Conservation (phyloP, 2,888 invertebrate genomes). For the Thecophora atra region DNA sequence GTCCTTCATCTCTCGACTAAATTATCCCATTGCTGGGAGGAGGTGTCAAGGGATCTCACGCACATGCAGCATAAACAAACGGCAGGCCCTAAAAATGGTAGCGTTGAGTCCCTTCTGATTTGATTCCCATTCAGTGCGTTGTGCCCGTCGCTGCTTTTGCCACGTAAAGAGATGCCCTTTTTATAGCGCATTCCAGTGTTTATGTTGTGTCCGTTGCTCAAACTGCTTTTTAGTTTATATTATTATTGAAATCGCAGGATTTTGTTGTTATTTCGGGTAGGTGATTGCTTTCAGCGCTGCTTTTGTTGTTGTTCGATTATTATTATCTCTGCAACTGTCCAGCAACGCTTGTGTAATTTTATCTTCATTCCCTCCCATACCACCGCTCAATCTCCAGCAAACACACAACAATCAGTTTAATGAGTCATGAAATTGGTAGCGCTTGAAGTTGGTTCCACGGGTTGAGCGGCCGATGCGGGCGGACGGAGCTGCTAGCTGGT, state of each 20-base stretch:
- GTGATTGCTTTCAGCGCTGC: constrained; percentile 10
- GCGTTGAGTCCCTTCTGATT: too few species aligned
- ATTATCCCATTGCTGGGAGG: too few species aligned
- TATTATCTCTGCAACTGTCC: not conserved
- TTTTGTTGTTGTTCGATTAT: constrained; percentile 8
- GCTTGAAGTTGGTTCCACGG: constrained; percentile 41
- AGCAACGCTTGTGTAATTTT: constrained; percentile 19
- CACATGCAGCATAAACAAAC: too few species aligned
- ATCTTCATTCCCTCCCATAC: not conserved
- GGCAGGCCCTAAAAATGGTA: too few species aligned
- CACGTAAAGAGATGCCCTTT: not conserved
- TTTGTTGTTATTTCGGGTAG: constrained; percentile 23
- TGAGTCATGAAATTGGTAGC: constrained; percentile 48
- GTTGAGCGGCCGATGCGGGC: constrained; percentile 10
- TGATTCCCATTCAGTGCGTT: not conserved
- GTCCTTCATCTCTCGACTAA: too few species aligned
- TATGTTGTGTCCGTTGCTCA: not conserved
- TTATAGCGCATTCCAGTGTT: not conserved
- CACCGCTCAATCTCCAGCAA: not conserved
- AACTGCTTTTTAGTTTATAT: not conserved
- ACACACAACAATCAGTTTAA: constrained; percentile 46
- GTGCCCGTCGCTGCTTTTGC: not conserved
- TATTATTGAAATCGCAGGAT: not conserved
- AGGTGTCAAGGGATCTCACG: too few species aligned
- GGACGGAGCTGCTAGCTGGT: not conserved